These are phyloP conservation scores for Cheilosia soror DNA, from an alignment of 2,888 invertebrate genomes.

Conservation along the genomic window DNA sequence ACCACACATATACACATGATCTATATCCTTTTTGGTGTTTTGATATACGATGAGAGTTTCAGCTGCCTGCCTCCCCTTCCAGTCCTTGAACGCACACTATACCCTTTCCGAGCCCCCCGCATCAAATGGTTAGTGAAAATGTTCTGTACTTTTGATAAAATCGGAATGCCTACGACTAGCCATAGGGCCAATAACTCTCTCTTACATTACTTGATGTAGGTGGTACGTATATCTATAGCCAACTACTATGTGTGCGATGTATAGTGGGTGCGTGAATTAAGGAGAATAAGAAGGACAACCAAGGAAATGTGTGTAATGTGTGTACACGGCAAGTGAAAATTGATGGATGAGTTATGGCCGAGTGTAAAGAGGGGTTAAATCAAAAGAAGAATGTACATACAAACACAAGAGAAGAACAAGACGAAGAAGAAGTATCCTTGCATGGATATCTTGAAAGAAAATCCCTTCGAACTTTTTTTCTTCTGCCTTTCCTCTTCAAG, in stretches of 20 bases:
- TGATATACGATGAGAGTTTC: slow-evolving; percentile 72
- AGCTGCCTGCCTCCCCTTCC: background rate
- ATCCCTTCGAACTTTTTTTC: slow-evolving; percentile 30
- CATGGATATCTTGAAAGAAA: slow-evolving; percentile 58
- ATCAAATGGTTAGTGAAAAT: slow-evolving; percentile 71
- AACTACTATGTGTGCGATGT: slow-evolving; percentile 17
- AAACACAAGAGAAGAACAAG: slow-evolving; percentile 48
- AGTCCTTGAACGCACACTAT: slow-evolving; percentile 59
- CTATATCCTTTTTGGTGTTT: slow-evolving; percentile 73
- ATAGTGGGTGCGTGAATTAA: slow-evolving; percentile 38
- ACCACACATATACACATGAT: slow-evolving; percentile 39
- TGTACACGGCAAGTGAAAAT: slow-evolving; percentile 80
- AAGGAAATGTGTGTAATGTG: slow-evolving; percentile 55
- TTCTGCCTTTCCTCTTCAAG: slow-evolving; percentile 21
- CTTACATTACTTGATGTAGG: slow-evolving; percentile 46
- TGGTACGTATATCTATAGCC: background rate
- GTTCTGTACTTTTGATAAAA: slow-evolving; percentile 71
- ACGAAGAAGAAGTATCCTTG: slow-evolving; percentile 49
- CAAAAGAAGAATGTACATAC: slow-evolving; percentile 74
- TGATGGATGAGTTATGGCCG: slow-evolving; percentile 83
- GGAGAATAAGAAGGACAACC: slow-evolving; percentile 49
- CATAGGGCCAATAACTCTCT: slow-evolving; percentile 72
- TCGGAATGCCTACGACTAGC: slow-evolving; percentile 75
- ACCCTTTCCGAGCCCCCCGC: background rate
- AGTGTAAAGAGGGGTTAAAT: slow-evolving; percentile 76